These are phyloP conservation scores for Trisateles emortualis DNA, from an alignment of 2,888 invertebrate species.

Conservation along the genomic window DNA sequence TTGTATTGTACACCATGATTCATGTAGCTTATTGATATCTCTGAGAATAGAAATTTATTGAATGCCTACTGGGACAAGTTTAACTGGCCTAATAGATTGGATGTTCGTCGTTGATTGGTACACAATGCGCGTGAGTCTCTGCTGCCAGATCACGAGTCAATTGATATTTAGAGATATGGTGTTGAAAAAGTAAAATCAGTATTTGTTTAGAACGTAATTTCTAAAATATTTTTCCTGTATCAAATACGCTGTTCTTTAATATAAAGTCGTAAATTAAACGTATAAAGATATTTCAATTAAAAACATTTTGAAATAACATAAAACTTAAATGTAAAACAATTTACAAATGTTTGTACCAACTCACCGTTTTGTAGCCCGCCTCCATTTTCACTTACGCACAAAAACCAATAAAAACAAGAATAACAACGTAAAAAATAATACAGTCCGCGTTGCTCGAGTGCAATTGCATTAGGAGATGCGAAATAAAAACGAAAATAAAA, in stretches of 20 bases:
- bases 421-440: constrained; percentile 73
- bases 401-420: constrained; percentile 73
- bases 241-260: background rate
- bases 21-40: constrained; percentile 23
- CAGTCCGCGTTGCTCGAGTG: constrained; percentile 77
- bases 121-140: constrained; percentile 75
- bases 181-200: background rate
- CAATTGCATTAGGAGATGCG: constrained; percentile 82
- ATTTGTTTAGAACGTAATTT: background rate
- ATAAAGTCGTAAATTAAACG: background rate
- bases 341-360: constrained; percentile 51
- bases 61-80: constrained; percentile 66
- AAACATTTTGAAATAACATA: constrained; percentile 13
- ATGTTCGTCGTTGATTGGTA: constrained; percentile 75
- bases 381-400: constrained; percentile 77
- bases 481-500: constrained; percentile 81
- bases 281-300: constrained; percentile 16
- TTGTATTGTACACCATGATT: constrained; percentile 11
- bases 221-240: background rate
- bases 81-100: constrained; percentile 78
- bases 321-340: constrained; percentile 18
- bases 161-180: constrained; percentile 30
- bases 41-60: constrained; percentile 58
- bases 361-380: constrained; percentile 69
- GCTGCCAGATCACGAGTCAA: constrained; percentile 38